Evolutionary conservation across 35 echinoderm and acorn worm genomes (phyloP).

Genomic region (Apostichopus japonicus): DNA sequence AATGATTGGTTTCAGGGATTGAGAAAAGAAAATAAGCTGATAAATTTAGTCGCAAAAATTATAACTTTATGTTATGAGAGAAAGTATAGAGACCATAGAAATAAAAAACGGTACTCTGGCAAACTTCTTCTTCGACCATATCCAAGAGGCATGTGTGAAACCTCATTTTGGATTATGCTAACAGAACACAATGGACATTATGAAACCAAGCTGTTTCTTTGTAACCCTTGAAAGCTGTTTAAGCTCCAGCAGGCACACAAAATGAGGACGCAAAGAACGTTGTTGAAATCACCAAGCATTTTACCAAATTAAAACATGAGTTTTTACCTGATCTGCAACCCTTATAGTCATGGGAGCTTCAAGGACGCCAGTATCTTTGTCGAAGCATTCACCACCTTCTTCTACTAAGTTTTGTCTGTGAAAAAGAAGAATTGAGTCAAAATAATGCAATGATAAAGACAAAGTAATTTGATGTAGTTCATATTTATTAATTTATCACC

Average conservation of each 20-base stretch:
- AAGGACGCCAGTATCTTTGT: constrained; percentile 93
- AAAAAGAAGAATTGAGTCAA: background rate
- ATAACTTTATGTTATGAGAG: too few relatives aligned
- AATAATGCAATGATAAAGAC: background rate
- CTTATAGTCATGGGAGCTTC: constrained; percentile 87
- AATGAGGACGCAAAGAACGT: background rate
- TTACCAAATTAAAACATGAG: background rate
- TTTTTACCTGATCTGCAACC: constrained; percentile 67
- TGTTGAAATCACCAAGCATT: background rate
- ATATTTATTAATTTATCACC: too few relatives aligned
- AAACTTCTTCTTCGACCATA: too few relatives aligned
- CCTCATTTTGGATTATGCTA: background rate
- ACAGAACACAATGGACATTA: background rate
- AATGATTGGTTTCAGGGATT: too few relatives aligned
- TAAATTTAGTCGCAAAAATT: too few relatives aligned
- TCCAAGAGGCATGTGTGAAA: too few relatives aligned
- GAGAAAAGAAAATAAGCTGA: too few relatives aligned
- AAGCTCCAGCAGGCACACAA: background rate
- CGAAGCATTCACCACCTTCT: constrained; percentile 84
- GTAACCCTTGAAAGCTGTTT: background rate
- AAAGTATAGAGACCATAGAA: too few relatives aligned
- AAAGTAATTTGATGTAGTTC: too few relatives aligned
- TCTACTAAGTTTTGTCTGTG: constrained; percentile 74
- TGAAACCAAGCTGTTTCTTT: background rate
- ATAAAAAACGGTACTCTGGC: too few relatives aligned